phyloP scores from a whole-genome alignment of 2,113 vertebrate species.

The Sprattus sprattus region DNA sequence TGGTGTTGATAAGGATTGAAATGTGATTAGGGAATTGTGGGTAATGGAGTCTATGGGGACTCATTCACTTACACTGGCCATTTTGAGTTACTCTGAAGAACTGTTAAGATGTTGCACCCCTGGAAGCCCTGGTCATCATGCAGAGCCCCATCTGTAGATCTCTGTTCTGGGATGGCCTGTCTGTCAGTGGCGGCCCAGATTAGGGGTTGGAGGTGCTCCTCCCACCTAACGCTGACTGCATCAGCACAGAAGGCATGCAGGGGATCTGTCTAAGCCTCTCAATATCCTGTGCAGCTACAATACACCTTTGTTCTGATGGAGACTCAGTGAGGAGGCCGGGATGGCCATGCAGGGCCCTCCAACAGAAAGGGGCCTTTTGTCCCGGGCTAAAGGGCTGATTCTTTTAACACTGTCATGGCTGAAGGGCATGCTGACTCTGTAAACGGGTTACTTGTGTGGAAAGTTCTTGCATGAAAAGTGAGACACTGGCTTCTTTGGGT shows the following conservation, averaged over 20 bases:
- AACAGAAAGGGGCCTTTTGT: slow-evolving; percentile 49
- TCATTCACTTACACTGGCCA: not conserved
- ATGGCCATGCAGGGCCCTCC: not conserved
- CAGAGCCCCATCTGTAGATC: not conserved
- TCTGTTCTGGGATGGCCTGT: not conserved
- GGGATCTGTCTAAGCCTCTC: slow-evolving; percentile 50
- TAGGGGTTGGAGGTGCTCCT: not conserved
- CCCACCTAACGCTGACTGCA: not conserved
- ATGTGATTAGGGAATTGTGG: no score
- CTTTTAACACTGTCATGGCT: slow-evolving; percentile 19
- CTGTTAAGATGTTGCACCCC: not conserved
- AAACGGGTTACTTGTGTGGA: not conserved
- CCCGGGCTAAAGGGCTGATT: not conserved
- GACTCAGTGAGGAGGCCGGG: slow-evolving; percentile 18
- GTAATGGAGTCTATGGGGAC: no score
- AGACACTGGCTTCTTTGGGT: not conserved
- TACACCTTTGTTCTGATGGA: slow-evolving; percentile 50
- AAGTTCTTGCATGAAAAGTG: not conserved
- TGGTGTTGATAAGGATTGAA: no score
- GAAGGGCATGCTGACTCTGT: not conserved
- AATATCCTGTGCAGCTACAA: slow-evolving; percentile 47
- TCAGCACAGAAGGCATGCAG: slow-evolving; percentile 28
- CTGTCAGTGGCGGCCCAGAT: not conserved
- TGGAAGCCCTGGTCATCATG: not conserved
- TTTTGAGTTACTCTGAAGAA: not conserved